Conservation (phyloP, 2,888 invertebrate species). For the Pycnomerus fuliginosus region DNA sequence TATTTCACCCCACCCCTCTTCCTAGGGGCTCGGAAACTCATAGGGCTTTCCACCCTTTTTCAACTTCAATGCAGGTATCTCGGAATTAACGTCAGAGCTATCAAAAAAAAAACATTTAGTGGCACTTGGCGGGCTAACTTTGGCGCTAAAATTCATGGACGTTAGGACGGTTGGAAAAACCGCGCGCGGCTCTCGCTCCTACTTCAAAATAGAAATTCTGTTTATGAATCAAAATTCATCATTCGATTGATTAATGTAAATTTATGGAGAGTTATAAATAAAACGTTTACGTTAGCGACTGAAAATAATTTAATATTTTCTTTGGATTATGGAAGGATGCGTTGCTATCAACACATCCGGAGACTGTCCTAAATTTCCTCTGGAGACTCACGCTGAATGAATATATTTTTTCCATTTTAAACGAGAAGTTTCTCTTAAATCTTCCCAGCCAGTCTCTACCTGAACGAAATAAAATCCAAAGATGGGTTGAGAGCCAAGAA, state of each 20-base stretch:
- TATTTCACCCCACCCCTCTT: slow-evolving; percentile 25
- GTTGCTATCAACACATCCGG: slow-evolving; percentile 8
- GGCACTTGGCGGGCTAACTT: slow-evolving; percentile 12
- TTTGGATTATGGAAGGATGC: slow-evolving; percentile 3
- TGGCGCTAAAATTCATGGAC: slow-evolving; percentile 4
- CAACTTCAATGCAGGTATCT: slow-evolving; percentile 13
- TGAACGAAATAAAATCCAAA: too few relatives aligned
- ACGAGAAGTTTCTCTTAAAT: too few relatives aligned
- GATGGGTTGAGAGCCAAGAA: too few relatives aligned
- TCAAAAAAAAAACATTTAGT: slow-evolving; percentile 17
- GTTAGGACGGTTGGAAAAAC: slow-evolving; percentile 4
- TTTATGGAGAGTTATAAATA: slow-evolving; percentile 14
- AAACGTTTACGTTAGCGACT: slow-evolving; percentile 8
- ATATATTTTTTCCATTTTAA: neutral
- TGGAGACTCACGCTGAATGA: neutral
- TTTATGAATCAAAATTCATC: too few relatives aligned
- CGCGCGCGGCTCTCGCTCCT: slow-evolving; percentile 12
- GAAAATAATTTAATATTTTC: slow-evolving; percentile 21
- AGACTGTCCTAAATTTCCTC: slow-evolving; percentile 11
- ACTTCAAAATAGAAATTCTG: too few relatives aligned
- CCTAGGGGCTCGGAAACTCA: slow-evolving; percentile 8
- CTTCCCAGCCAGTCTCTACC: too few relatives aligned
- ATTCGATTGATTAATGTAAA: too few relatives aligned
- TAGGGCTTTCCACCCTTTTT: slow-evolving; percentile 18
- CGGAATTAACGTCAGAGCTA: slow-evolving; percentile 11